Evolutionary conservation across 1,140 invertebrate species (phyloP), one percentile per base, ranked within the genome.

Genomic region (Spodoptera frugiperda): DNA sequence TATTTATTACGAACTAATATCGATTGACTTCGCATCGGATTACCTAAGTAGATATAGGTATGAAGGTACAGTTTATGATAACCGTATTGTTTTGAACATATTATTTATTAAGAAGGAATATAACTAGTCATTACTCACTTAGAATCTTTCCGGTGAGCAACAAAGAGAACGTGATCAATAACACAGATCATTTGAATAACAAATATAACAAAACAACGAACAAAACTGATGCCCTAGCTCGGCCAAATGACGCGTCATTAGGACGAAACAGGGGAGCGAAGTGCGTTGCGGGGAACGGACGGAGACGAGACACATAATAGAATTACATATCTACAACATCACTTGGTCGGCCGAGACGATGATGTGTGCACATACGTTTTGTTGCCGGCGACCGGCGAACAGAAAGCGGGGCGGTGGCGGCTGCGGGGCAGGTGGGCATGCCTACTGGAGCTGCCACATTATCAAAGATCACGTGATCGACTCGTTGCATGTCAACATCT

Each of bases 321-420:
- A 87, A 91, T 92, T 90, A 91, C 89, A 92, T 93, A 91, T 92
- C 89, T 91, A 90, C 89, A 80, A 85, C 88, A 90, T 87, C 86
- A 90, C 89, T 88, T 90, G 87, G 81, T 89, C 86, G 85, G 87
- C 77, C 84, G 88, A 91, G 87, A 89, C 83, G 79, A 85, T 83
- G 84, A 86, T 90, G 86, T 85, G 85, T 82, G 79, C 81, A 78
- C 84, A 87, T 84, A 86, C 77, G 51, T 72, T 46, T 19, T 48
- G 59, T 65, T 49, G 49, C 39, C 72, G 46, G 49, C 70, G 25
- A 67, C 51, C 53, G 61, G 46, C 48, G 59, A 75, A 74, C 77
- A 73, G 65, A 73, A 77, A 83, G 83, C 80, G 88, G 82, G 83
- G 81, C 79, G 81, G 84, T 77, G 82, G 80, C 82, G 82, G 81